These are phyloP conservation scores for Paradoxurus hermaphroditus DNA, from an alignment of 2,113 vertebrate species.

Conservation along the genomic window DNA sequence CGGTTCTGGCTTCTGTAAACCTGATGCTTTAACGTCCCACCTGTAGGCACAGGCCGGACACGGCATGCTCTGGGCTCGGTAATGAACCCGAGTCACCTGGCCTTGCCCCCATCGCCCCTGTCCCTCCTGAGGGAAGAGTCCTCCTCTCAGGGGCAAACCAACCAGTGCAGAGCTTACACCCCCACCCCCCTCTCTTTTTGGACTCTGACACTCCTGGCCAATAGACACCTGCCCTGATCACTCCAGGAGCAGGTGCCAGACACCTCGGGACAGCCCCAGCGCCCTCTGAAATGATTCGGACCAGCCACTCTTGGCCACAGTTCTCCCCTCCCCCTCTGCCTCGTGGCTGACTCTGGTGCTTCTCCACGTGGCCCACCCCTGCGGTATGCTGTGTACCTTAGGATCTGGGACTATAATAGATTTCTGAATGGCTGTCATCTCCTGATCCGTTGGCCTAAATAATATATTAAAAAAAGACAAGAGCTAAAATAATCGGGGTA, in stretches of 20 bases:
- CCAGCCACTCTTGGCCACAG: fast-evolving
- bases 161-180: not conserved
- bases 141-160: not conserved
- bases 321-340: no score
- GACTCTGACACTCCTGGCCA: not conserved
- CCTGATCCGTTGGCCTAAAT: not conserved
- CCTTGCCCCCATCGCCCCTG: not conserved
- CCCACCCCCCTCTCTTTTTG: not conserved
- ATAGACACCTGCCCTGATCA: not conserved
- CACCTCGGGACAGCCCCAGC: no score
- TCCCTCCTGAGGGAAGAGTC: not conserved
- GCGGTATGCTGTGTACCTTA: not conserved
- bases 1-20: not conserved
- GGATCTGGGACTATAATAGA: not conserved
- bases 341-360: not conserved
- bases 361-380: not conserved
- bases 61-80: no score
- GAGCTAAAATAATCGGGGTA: not conserved
- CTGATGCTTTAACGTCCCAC: not conserved
- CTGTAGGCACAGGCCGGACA: fast-evolving
- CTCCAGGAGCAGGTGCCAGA: not conserved
- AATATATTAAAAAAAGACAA: not conserved
- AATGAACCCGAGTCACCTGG: fast-evolving
- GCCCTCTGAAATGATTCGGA: not conserved
- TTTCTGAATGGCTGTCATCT: not conserved